Percentiles rank a stretch among this genome's conserved stretches.
phyloP scores from a whole-genome alignment of 2,888 invertebrate genomes.

The Allacma fusca region DNA sequence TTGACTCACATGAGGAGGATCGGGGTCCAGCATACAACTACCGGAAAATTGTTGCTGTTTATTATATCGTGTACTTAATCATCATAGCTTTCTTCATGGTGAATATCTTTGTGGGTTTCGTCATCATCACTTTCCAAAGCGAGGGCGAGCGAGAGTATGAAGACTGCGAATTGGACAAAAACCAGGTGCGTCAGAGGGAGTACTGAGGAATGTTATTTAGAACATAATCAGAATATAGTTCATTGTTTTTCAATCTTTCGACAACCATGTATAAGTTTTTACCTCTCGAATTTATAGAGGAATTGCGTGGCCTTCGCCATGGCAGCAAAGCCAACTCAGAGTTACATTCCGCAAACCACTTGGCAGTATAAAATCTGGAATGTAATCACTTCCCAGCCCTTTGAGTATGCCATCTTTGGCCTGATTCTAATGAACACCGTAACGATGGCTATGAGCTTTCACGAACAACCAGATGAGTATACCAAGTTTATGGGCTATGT shows the following conservation, averaged over 20 bases:
- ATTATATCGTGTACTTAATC: conserved; percentile 99
- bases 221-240: not conserved
- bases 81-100: conserved; percentile 99
- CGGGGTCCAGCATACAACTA: conserved; percentile 97
- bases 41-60: conserved; percentile 89
- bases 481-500: conserved; percentile 68
- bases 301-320: conserved; percentile 72
- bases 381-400: conserved; percentile 71
- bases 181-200: conserved; percentile 73
- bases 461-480: conserved; percentile 66
- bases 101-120: conserved; percentile 99
- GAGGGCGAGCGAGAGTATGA: conserved; percentile 99
- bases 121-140: conserved; percentile 99
- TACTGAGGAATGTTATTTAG: conserved; percentile 25
- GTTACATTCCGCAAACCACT: conserved; percentile 69
- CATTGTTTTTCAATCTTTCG: too few relatives aligned
- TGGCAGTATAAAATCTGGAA: conserved; percentile 70
- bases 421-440: conserved; percentile 72
- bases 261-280: too few relatives aligned
- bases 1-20: conserved; percentile 96
- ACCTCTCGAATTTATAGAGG: too few relatives aligned
- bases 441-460: conserved; percentile 70
- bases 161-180: conserved; percentile 98
- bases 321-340: conserved; percentile 70
- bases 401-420: conserved; percentile 71